Evolutionary conservation across 2,113 vertebrate species (phyloP).

Genomic region (Otus sunia): DNA sequence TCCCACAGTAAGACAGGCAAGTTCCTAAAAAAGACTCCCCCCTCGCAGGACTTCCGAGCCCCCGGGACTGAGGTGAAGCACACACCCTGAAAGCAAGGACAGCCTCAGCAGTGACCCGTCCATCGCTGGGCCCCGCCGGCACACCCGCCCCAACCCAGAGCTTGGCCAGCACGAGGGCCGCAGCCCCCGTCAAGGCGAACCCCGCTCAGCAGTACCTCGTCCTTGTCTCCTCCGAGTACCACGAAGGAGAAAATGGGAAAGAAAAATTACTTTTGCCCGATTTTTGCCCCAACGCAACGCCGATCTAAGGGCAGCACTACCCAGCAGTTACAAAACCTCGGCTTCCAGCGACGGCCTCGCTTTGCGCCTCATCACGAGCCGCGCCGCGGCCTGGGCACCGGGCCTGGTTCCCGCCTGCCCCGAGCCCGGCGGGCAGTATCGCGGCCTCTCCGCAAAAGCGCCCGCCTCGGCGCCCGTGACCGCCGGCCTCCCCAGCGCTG

Average conservation of each 20-base stretch:
- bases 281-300: background rate
- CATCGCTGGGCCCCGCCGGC: background rate
- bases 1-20: rapidly evolving
- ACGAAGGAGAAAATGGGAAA: background rate
- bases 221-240: background rate
- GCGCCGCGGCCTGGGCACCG: background rate
- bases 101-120: too few relatives aligned
- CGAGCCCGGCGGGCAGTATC: too few relatives aligned
- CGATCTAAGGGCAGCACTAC: background rate
- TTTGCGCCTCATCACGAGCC: background rate
- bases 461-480: background rate
- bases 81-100: too few relatives aligned
- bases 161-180: too few relatives aligned
- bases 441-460: background rate
- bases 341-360: background rate
- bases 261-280: rapidly evolving
- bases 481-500: background rate
- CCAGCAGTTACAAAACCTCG: background rate
- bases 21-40: too few relatives aligned
- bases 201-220: rapidly evolving
- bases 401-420: background rate
- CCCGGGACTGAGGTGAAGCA: background rate
- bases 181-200: background rate
- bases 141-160: background rate
- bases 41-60: rapidly evolving